Percentiles rank a stretch among this genome's conserved stretches.
These are phyloP conservation scores for Eumerus sabulonum DNA, from an alignment of 2,888 invertebrate genomes.

Conservation along the genomic window DNA sequence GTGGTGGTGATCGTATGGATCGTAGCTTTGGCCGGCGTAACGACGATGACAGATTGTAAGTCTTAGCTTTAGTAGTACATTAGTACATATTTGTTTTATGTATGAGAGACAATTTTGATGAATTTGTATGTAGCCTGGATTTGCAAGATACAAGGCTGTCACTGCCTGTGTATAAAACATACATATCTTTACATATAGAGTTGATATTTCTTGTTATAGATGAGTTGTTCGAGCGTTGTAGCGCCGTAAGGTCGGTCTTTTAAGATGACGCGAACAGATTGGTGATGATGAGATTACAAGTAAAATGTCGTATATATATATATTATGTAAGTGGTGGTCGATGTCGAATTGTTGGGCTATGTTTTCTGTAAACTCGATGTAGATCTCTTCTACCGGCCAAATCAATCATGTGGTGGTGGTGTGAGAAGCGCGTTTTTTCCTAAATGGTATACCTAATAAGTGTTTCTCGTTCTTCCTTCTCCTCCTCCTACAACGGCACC, in stretches of 20 bases:
- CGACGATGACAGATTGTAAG: conserved; percentile 81
- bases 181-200: too few species aligned
- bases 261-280: conserved; percentile 22
- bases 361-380: conserved; percentile 45
- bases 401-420: conserved; percentile 5
- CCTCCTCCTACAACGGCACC: too few species aligned
- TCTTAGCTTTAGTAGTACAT: conserved; percentile 53
- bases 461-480: conserved; percentile 43
- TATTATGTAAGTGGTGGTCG: conserved; percentile 17
- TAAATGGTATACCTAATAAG: conserved; percentile 2
- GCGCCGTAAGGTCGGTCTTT: conserved; percentile 43
- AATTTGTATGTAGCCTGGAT: conserved; percentile 41
- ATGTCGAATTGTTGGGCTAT: conserved; percentile 52
- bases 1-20: conserved; percentile 75
- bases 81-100: not conserved
- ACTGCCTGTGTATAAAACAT: conserved; percentile 18
- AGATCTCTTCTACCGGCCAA: conserved; percentile 66
- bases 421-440: conserved; percentile 1
- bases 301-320: not conserved
- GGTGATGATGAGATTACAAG: too few species aligned
- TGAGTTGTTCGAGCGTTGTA: conserved; percentile 25
- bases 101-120: conserved; percentile 20
- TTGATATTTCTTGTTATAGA: conserved; percentile 15
- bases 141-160: conserved; percentile 48
- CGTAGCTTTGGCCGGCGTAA: conserved; percentile 79